Conservation (phyloP, 2,888 invertebrate species). For the Notocelia uddmanniana region DNA sequence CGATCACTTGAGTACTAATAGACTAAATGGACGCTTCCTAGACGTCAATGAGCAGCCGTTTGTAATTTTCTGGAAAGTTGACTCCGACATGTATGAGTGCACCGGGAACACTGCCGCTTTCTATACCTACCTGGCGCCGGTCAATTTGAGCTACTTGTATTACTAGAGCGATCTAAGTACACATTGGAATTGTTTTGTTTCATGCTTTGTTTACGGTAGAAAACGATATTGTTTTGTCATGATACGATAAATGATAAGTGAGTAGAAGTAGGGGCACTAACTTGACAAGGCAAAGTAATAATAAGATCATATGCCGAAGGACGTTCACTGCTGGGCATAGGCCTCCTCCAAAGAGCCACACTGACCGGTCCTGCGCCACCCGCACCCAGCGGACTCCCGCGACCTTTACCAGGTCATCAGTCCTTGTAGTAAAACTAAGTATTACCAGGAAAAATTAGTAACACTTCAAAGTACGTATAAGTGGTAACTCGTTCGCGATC, state of each 20-base stretch:
- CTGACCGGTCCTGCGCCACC: too few relatives aligned
- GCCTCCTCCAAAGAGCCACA: too few relatives aligned
- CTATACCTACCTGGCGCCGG: conserved; percentile 53
- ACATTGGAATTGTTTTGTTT: conserved; percentile 20
- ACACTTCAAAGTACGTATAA: background rate
- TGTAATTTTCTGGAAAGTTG: conserved; percentile 68
- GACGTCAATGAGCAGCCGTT: conserved; percentile 44
- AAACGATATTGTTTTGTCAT: conserved; percentile 6
- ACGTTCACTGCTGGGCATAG: too few relatives aligned
- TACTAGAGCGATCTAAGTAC: background rate
- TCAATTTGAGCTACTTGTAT: conserved; percentile 33
- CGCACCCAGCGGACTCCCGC: too few relatives aligned
- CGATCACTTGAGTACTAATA: background rate
- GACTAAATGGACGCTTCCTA: background rate
- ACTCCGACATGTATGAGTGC: conserved; percentile 74
- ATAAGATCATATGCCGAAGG: too few relatives aligned
- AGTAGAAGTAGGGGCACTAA: background rate
- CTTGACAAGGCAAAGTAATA: background rate
- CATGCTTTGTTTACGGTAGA: conserved; percentile 25
- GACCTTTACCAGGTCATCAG: too few relatives aligned
- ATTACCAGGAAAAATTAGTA: background rate
- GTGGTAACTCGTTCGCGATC: background rate
- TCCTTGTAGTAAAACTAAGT: too few relatives aligned
- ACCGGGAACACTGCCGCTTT: conserved; percentile 63
- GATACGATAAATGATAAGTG: background rate